These are phyloP conservation scores for Eulemur macaco DNA, from an alignment of 2,113 vertebrate genomes.

Conservation along the genomic window DNA sequence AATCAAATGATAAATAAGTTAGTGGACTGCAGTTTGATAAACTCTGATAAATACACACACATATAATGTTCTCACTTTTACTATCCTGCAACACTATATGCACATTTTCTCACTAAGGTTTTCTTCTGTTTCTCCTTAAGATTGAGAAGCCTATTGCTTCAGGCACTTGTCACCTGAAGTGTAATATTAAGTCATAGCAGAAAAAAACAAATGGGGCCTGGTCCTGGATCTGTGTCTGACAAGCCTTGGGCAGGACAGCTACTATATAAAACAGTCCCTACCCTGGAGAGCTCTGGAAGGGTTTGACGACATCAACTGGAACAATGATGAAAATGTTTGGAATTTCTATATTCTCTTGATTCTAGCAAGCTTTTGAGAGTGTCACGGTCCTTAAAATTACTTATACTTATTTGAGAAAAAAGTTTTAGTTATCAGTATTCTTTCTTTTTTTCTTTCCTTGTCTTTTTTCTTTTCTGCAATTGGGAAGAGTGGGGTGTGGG, in stretches of 20 bases:
- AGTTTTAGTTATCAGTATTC: background rate
- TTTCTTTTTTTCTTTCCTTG: background rate
- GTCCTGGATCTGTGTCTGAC: background rate
- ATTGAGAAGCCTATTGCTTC: background rate
- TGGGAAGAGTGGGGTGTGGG: too few species aligned
- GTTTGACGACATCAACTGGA: background rate
- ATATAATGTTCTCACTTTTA: background rate
- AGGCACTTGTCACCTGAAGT: background rate
- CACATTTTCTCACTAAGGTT: background rate
- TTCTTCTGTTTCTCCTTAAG: background rate
- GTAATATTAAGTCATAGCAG: conserved; percentile 14
- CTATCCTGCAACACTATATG: background rate
- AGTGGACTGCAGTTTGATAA: background rate
- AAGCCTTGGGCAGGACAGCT: background rate
- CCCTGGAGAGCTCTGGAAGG: background rate
- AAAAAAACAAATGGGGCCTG: background rate
- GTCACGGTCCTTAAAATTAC: background rate
- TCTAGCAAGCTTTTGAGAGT: background rate
- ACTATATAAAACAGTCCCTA: background rate
- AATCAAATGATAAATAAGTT: background rate
- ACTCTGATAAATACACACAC: background rate
- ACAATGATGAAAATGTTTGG: conserved; percentile 1
- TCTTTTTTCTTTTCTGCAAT: too few species aligned
- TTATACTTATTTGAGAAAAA: background rate
- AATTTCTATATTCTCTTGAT: conserved; percentile 16